Percentiles rank a stretch among this genome's conserved stretches.
Conservation (phyloP, 2,113 vertebrate genomes). For the Leptosomus discolor region DNA sequence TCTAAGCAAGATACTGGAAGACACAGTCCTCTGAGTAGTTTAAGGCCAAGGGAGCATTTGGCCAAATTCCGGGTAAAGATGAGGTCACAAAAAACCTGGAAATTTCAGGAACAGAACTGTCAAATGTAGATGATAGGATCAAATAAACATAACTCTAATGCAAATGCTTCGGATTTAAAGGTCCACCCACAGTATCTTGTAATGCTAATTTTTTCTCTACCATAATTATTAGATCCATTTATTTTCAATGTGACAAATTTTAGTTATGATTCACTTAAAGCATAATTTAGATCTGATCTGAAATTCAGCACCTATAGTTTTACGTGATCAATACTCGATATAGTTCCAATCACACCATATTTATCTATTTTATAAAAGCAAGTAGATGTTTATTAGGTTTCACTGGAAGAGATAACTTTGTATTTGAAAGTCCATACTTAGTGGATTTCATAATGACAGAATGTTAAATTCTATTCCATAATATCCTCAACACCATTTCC, state of each 20-base stretch:
- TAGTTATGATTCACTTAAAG: neutral
- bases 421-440: neutral
- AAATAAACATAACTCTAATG: neutral
- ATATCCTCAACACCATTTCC: neutral
- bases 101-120: neutral
- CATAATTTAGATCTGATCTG: neutral
- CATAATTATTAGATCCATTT: neutral
- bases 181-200: neutral
- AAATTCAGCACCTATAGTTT: neutral
- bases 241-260: neutral
- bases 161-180: neutral
- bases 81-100: neutral
- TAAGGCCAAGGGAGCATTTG: neutral
- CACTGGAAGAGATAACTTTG: neutral
- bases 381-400: neutral
- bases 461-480: neutral
- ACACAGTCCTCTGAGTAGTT: neutral
- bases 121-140: neutral
- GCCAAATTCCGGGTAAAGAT: neutral
- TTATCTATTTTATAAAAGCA: neutral
- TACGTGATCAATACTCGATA: neutral
- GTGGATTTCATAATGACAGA: neutral
- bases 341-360: neutral
- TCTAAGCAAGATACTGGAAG: neutral
- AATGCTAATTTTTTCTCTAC: neutral